Evolutionary conservation across 2,888 invertebrate genomes (phyloP).

Genomic region (Zygogramma bicolorata): DNA sequence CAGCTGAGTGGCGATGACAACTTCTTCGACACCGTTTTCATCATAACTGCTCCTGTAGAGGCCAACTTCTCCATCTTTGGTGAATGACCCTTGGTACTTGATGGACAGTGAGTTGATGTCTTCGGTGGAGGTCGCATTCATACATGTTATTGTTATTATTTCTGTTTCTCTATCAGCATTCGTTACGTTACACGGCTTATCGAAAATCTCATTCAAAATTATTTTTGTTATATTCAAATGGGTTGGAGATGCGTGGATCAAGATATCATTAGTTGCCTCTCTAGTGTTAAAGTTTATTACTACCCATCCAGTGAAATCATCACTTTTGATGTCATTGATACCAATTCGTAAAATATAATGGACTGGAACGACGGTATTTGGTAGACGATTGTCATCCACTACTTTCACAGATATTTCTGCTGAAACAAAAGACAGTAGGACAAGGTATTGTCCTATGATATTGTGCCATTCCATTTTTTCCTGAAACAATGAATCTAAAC

Average conservation of each 20-base stretch:
- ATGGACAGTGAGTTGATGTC: neutral
- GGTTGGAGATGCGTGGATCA: neutral
- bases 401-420: conserved; percentile 3
- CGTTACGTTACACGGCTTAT: neutral
- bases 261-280: neutral
- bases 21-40: neutral
- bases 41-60: neutral
- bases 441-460: neutral
- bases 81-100: neutral
- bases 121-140: neutral
- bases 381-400: conserved; percentile 57
- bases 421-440: neutral
- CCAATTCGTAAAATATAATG: neutral
- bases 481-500: neutral
- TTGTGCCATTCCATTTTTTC: neutral
- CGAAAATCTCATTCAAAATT: neutral
- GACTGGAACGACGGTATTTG: conserved; percentile 5
- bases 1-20: conserved; percentile 3
- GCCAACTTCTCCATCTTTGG: neutral
- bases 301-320: conserved; percentile 6
- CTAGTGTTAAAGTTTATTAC: neutral
- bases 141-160: conserved; percentile 11
- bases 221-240: conserved; percentile 12
- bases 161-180: neutral
- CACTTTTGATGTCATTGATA: neutral